phyloP scores from a whole-genome alignment of 2,113 vertebrate genomes.

The Peromyscus californicus region DNA sequence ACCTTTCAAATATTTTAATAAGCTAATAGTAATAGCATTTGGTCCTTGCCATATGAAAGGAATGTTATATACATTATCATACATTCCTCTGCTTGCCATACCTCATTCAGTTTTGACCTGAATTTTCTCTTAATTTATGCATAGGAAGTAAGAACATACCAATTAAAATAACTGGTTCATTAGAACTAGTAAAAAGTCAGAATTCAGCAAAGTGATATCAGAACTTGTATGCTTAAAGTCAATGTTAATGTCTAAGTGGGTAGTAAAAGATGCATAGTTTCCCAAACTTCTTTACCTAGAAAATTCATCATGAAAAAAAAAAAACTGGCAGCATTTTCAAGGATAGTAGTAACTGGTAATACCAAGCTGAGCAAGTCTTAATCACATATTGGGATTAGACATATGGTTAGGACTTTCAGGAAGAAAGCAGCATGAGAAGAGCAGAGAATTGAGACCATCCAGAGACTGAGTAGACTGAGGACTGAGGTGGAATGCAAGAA shows the following conservation, averaged over 20 bases:
- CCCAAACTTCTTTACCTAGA: background rate
- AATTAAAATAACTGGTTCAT: background rate
- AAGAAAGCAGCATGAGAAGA: background rate
- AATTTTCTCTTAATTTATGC: background rate
- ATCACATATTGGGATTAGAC: background rate
- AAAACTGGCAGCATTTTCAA: background rate
- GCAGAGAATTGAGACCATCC: background rate
- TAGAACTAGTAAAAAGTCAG: background rate
- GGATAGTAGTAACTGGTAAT: background rate
- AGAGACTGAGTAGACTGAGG: background rate
- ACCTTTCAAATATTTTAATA: background rate
- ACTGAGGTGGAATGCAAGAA: background rate
- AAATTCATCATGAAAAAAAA: background rate
- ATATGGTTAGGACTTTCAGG: background rate
- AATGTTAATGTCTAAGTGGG: background rate
- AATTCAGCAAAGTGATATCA: background rate
- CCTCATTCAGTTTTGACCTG: background rate
- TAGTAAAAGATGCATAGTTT: background rate
- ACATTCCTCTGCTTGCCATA: background rate
- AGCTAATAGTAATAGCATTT: background rate
- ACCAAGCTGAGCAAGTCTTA: background rate
- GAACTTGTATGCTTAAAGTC: background rate
- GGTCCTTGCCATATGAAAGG: background rate
- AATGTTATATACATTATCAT: background rate
- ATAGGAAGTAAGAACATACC: background rate